Base-by-base conservation (phyloP, 2,888 invertebrate species). In the Xanthostigma xanthostigma region DNA sequence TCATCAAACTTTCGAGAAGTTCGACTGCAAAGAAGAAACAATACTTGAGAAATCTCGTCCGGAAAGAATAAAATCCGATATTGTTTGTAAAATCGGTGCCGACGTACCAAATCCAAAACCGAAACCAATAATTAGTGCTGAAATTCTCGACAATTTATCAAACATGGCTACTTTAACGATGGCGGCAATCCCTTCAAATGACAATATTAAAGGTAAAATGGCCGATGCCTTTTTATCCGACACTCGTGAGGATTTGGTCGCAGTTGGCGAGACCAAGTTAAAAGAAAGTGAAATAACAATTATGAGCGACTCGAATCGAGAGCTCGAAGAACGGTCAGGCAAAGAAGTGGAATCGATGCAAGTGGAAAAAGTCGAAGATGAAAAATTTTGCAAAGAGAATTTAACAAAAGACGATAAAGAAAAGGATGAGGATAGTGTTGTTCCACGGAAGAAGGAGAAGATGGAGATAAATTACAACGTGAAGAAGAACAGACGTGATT, bases 171-270 rank as follows among this genome's bases (percentile, higher is more conserved):
- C 27, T 27, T 27, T 38, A 38, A 13, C 13, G 34, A 47, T 11
- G 11, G 13, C 41, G 17, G 35, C 36, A 11, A 42, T 42, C 13
- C 41, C 37, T 42, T 34, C 33, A 5, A 45, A 45, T 33, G 52
- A 63, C 60, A 65, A 63, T 53, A 58, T 59, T 11, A 67, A 67
- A 52, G 62, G 60, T 53, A 74, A 72, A 60, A 71, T 77, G 59
- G 63, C 68, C 33, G 78, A 79, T 56, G 78, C 78, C 1, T 71
- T 74, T 58, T 62, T 79, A 45, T 78, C 78, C 6, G 73, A 72
- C 53, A 75, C 72, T 17, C 73, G 74, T 56, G 78, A 78, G 54
- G 71, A 71, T 60, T 69, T 76, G 48, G 51, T 54, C 49, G 51
- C 56, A 11, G 46, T 54, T 13, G 48, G 50, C 37, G 45, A 49